Conservation (phyloP, 2,797 vertebrate species). For the Valencia hispanica region DNA sequence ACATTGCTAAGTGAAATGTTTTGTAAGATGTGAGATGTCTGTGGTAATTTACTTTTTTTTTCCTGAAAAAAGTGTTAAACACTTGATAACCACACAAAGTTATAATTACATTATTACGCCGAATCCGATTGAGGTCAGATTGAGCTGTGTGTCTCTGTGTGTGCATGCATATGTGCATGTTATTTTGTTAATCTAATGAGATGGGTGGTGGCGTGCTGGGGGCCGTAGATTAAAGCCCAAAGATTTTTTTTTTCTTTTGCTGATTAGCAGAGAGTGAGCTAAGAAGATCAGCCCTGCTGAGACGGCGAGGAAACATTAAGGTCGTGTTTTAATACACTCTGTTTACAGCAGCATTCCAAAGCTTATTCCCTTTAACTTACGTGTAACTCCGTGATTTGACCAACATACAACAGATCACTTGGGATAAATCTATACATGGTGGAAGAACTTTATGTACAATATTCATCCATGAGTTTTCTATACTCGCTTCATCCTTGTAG, state of each 20-base stretch:
- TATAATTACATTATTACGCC: slow-evolving; percentile 26
- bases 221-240: slow-evolving; percentile 75
- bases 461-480: not conserved
- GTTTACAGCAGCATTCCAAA: slow-evolving; percentile 73
- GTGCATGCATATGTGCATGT: slow-evolving; percentile 66
- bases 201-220: slow-evolving; percentile 69
- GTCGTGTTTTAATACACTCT: slow-evolving; percentile 64
- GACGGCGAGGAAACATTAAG: slow-evolving; percentile 75
- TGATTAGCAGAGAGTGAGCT: slow-evolving; percentile 83
- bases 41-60: not conserved
- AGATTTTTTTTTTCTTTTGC: slow-evolving; percentile 68
- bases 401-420: slow-evolving; percentile 32
- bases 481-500: not conserved
- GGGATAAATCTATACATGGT: slow-evolving; percentile 14
- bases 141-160: slow-evolving; percentile 52
- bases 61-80: not conserved
- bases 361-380: slow-evolving; percentile 60
- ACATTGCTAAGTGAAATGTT: not conserved
- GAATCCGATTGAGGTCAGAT: slow-evolving; percentile 62
- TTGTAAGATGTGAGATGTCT: not conserved
- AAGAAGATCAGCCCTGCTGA: slow-evolving; percentile 78
- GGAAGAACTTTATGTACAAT: not conserved
- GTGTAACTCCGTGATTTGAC: slow-evolving; percentile 54
- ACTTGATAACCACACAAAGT: slow-evolving; percentile 17
- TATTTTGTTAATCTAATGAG: slow-evolving; percentile 83